Percentiles rank a stretch among this genome's conserved stretches.
Evolutionary conservation across 1,140 invertebrate species (phyloP).

Genomic region (Laodelphax striatellus): DNA sequence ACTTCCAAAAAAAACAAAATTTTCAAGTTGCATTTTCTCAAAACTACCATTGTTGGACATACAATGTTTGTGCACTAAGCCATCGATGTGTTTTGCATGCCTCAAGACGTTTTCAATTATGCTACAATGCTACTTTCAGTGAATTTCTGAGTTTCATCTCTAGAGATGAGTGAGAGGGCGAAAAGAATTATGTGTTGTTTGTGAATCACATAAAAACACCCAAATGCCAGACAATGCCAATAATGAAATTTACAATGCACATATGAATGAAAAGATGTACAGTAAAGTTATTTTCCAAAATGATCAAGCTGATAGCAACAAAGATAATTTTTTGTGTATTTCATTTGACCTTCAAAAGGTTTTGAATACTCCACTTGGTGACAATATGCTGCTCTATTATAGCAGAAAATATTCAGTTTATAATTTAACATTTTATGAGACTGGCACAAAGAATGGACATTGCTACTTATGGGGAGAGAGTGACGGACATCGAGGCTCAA

Average conservation of each 20-base stretch:
- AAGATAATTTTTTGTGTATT: background rate
- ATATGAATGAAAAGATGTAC: background rate
- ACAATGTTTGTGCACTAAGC: no score
- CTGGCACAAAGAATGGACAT: conserved; percentile 7
- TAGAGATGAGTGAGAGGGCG: no score
- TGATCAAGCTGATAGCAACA: background rate
- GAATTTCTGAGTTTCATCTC: no score
- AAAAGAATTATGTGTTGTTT: no score
- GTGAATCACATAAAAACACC: no score
- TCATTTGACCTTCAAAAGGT: background rate
- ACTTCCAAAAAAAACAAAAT: no score
- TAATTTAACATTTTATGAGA: conserved; percentile 20
- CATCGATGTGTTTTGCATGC: no score
- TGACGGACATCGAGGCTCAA: conserved; percentile 9
- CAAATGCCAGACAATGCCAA: no score
- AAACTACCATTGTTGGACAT: no score
- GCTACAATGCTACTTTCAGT: no score
- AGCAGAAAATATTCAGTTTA: conserved; percentile 18
- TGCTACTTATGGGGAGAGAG: conserved; percentile 17
- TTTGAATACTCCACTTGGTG: conserved; percentile 22
- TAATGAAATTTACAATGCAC: background rate
- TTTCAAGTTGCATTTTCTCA: no score
- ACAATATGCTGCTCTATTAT: conserved; percentile 19
- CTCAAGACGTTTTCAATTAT: no score
- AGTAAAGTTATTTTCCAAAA: background rate